phyloP scores from a whole-genome alignment of 2,888 invertebrate species.

The Cephus runcator region DNA sequence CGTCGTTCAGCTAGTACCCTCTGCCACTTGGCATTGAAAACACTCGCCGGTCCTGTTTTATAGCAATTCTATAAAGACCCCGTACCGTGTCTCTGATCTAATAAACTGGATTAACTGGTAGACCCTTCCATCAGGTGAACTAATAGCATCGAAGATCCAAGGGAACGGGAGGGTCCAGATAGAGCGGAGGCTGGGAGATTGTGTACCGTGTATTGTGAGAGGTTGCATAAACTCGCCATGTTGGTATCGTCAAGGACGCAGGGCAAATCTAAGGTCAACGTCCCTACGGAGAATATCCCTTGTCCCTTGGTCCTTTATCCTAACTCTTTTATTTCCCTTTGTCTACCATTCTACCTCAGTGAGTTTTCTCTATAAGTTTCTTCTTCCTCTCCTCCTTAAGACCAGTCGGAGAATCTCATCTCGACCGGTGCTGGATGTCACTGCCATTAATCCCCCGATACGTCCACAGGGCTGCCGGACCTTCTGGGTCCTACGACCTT shows the following conservation, averaged over 20 bases:
- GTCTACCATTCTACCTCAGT: constrained; percentile 21
- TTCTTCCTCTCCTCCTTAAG: constrained; percentile 16
- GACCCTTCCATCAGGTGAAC: neutral
- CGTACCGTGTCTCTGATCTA: neutral
- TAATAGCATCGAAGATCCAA: neutral
- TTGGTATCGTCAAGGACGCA: constrained; percentile 60
- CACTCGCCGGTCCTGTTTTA: neutral
- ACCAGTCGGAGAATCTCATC: constrained; percentile 40
- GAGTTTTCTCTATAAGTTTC: constrained; percentile 25
- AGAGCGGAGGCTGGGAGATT: neutral
- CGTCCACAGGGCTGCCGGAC: constrained; percentile 42
- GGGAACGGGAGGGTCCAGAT: neutral
- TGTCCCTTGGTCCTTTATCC: constrained; percentile 7
- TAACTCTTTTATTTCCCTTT: constrained; percentile 14
- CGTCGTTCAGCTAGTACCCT: neutral
- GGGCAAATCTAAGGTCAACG: constrained; percentile 59
- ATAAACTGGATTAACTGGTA: neutral
- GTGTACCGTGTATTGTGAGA: neutral
- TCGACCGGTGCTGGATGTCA: constrained; percentile 55
- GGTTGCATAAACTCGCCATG: constrained; percentile 59
- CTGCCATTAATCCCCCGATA: constrained; percentile 56
- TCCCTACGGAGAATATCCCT: constrained; percentile 30
- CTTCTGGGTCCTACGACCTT: constrained; percentile 23
- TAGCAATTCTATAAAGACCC: neutral
- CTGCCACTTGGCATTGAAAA: neutral